Evolutionary conservation across 2,888 invertebrate genomes (phyloP), one percentile per base, ranked within the genome.

Genomic region (Endotricha flammealis): DNA sequence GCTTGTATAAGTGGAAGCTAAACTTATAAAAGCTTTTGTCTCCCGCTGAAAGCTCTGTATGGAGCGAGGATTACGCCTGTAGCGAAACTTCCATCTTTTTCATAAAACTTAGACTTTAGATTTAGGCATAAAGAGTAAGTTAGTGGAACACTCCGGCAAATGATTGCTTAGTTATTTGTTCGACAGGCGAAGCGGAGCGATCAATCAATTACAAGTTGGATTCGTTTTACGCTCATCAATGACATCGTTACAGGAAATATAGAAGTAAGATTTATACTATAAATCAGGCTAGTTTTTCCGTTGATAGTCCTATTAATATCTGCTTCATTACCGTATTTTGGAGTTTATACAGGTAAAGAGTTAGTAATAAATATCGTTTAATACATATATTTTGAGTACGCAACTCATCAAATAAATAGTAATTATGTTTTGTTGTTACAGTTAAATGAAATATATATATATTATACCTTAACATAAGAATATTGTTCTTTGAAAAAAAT

Each of bases 1-100:
- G 57, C 62, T 60, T 62, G 54, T 57, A 53, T 60, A 59, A 62
- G 64, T 56, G 56, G 55, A 52, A 57, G 52, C 54, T 51, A 55
- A 70, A 66, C 61, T 64, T 63, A 59, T 58, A 57, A 63, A 56
- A 53, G 57, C 62, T 65, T 64, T 65, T 57, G 53, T 60, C 53
- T 48, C 53, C 48, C 46, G 42, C n/a, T 50, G 46, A 39, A 41
- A 36, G 47, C 40, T 44, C 39, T 39, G 42, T 41, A 39, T 49
- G 56, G 50, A 48, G 48, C 42, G 36, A 43, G 38, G 48, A 53
- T 46, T 46, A 45, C 29, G 47, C 53, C 40, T 42, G 42, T 37
- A 46, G 36, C 32, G 38, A 39, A 34, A 47, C 42, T 51, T 46
- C 42, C 38, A 37, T 36, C 43, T 48, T 47, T 48, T 43, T 40